phyloP scores from a whole-genome alignment of 2,797 vertebrate species.

The Eospalax fontanierii region DNA sequence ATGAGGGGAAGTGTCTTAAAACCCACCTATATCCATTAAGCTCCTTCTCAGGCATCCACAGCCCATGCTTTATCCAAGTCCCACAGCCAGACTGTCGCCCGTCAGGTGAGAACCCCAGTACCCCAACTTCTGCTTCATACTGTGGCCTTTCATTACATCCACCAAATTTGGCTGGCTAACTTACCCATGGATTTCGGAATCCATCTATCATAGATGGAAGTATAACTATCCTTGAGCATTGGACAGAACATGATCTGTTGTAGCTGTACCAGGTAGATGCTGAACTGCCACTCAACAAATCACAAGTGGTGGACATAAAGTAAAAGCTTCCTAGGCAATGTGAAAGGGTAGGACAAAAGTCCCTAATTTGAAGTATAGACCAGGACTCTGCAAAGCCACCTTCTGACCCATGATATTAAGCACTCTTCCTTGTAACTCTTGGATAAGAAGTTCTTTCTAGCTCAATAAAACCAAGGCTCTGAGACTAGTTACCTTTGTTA shows the following conservation, averaged over 20 bases:
- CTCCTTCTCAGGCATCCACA: background rate
- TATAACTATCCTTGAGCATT: background rate
- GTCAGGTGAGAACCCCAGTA: background rate
- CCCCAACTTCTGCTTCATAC: background rate
- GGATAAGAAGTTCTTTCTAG: background rate
- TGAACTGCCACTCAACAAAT: background rate
- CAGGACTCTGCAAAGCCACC: background rate
- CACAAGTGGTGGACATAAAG: background rate
- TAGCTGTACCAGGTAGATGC: background rate
- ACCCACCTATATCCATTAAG: background rate
- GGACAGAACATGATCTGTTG: background rate
- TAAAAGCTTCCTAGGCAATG: background rate
- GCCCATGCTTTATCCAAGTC: background rate
- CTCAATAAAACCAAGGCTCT: background rate
- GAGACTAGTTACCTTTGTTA: background rate
- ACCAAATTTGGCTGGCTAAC: background rate
- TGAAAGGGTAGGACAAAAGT: background rate
- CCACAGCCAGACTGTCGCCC: background rate
- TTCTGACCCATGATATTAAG: background rate
- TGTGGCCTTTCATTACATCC: background rate
- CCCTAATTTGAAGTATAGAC: background rate
- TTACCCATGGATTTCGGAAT: conserved; percentile 35
- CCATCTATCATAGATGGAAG: background rate
- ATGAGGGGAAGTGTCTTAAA: background rate
- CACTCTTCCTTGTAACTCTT: background rate